phyloP scores from a whole-genome alignment of 2,888 invertebrate genomes.

The Ectemnius cavifrons region DNA sequence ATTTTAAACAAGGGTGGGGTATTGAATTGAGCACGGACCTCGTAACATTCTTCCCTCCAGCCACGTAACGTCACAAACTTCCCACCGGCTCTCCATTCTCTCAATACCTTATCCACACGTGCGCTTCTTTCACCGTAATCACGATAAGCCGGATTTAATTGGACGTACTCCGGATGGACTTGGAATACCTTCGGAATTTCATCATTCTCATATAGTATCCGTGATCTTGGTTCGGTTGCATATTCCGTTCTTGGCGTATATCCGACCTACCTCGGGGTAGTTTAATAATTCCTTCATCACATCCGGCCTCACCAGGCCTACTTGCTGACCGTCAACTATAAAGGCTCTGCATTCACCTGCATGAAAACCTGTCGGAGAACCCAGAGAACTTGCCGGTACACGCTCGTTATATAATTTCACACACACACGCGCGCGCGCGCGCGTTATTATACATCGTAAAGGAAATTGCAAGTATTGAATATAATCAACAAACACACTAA shows the following conservation, averaged over 20 bases:
- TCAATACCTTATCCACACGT: constrained; percentile 88
- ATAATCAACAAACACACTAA: too few species aligned
- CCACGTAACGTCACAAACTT: constrained; percentile 90
- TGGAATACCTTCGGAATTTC: constrained; percentile 82
- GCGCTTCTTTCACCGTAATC: constrained; percentile 90
- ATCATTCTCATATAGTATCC: constrained; percentile 16
- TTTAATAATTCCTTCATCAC: constrained; percentile 88
- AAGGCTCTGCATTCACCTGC: constrained; percentile 91
- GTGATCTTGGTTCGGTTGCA: too few species aligned
- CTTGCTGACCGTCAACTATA: constrained; percentile 92
- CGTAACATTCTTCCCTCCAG: constrained; percentile 97
- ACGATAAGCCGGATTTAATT: constrained; percentile 91
- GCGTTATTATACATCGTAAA: too few species aligned
- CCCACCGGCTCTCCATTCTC: constrained; percentile 86
- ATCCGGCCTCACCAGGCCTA: constrained; percentile 92
- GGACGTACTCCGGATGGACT: constrained; percentile 86
- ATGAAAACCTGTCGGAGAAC: constrained; percentile 82
- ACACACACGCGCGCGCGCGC: too few species aligned
- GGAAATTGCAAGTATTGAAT: too few species aligned
- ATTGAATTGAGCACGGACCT: constrained; percentile 89
- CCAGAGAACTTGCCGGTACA: not conserved
- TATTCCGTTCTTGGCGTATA: too few species aligned
- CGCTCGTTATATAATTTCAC: too few species aligned
- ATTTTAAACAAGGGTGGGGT: constrained; percentile 84
- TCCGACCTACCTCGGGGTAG: constrained; percentile 90